phyloP scores from a whole-genome alignment of 2,888 invertebrate genomes.

The Philhelius pedissequus region DNA sequence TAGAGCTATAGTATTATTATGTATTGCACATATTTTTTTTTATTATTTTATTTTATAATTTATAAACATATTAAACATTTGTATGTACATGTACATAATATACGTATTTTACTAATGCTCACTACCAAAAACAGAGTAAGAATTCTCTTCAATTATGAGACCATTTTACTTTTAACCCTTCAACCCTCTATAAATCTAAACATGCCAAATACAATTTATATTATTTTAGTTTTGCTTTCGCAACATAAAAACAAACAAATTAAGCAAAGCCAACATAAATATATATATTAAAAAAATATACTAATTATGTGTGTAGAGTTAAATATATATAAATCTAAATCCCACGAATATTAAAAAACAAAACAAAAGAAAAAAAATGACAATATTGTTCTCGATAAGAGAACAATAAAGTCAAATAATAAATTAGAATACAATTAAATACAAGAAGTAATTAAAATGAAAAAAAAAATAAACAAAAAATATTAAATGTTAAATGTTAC shows the following conservation, averaged over 20 bases:
- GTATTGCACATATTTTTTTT: too few species aligned
- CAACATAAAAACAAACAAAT: constrained; percentile 70
- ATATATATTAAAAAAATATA: constrained; percentile 65
- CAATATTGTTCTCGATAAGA: constrained; percentile 48
- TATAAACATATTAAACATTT: too few species aligned
- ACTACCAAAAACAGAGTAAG: too few species aligned
- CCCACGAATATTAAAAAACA: constrained; percentile 53
- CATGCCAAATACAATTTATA: not conserved
- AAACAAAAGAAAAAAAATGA: not conserved
- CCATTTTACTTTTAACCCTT: not conserved
- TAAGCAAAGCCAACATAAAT: constrained; percentile 66
- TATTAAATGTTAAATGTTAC: constrained; percentile 70
- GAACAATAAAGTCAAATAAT: constrained; percentile 57
- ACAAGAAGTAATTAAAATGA: constrained; percentile 62
- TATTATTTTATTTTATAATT: too few species aligned
- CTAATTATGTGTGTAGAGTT: constrained; percentile 69
- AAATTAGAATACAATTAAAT: constrained; percentile 69
- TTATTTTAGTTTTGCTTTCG: constrained; percentile 47
- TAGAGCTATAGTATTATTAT: too few species aligned
- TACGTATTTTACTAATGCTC: too few species aligned
- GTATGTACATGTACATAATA: too few species aligned
- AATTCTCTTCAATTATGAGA: not conserved
- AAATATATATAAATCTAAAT: constrained; percentile 65
- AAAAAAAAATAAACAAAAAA: constrained; percentile 57
- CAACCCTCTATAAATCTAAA: not conserved